Conservation (phyloP, 1,140 invertebrate genomes). For the Pseudomyrmex cubaensis region DNA sequence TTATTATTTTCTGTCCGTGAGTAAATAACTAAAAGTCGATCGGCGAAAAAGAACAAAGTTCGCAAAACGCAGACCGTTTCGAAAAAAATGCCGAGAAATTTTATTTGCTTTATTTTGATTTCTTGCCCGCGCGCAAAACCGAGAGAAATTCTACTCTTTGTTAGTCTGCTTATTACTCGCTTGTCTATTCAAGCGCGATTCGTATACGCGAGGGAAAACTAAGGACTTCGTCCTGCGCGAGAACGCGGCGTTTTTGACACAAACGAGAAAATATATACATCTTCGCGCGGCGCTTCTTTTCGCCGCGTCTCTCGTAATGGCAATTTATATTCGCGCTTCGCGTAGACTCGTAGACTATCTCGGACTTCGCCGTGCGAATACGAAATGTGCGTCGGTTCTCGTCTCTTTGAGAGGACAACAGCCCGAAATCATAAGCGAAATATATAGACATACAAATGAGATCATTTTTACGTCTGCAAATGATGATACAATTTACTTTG, state of each 20-base stretch:
- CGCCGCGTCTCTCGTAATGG: slow-evolving; percentile 51
- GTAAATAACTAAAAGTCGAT: too few relatives aligned
- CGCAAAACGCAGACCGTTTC: too few relatives aligned
- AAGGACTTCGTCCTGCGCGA: slow-evolving; percentile 33
- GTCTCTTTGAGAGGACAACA: slow-evolving; percentile 9
- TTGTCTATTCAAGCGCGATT: slow-evolving; percentile 20
- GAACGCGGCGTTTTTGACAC: slow-evolving; percentile 30
- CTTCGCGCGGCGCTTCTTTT: slow-evolving; percentile 30
- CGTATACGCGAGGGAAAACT: slow-evolving; percentile 39
- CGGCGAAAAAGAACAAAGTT: too few relatives aligned
- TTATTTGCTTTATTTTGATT: too few relatives aligned
- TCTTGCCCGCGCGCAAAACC: too few relatives aligned
- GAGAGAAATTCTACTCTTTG: too few relatives aligned
- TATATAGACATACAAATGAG: not conserved
- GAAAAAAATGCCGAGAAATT: too few relatives aligned
- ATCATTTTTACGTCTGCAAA: not conserved
- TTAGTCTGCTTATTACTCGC: slow-evolving; percentile 34
- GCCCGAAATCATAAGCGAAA: slow-evolving; percentile 44
- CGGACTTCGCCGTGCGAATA: slow-evolving; percentile 47
- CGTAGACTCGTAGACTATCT: slow-evolving; percentile 25
- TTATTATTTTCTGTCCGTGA: slow-evolving; percentile 16
- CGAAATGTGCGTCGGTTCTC: slow-evolving; percentile 43
- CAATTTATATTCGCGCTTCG: slow-evolving; percentile 58
- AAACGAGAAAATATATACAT: slow-evolving; percentile 50
- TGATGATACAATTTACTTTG: slow-evolving; percentile 2